phyloP scores from a whole-genome alignment of 2,888 invertebrate species.

The Tipula unca region DNA sequence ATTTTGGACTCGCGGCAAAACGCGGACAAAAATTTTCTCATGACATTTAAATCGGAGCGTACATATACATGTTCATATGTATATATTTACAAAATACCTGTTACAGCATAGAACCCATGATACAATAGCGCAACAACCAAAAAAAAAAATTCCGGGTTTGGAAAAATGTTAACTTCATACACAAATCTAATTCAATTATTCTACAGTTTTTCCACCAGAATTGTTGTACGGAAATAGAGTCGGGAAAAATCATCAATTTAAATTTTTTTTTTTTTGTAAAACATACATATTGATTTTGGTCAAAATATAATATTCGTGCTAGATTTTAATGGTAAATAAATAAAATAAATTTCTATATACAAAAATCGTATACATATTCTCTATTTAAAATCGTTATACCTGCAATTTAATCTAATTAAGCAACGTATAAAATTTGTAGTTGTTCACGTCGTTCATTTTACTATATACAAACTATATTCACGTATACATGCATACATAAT shows the following conservation, averaged over 20 bases:
- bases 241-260: neutral
- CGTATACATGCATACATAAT: no score
- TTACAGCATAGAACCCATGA: neutral
- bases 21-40: no score
- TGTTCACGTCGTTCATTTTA: neutral
- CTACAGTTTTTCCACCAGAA: neutral
- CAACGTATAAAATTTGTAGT: neutral
- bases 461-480: neutral
- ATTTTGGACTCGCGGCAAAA: no score
- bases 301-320: neutral
- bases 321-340: neutral
- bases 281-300: neutral
- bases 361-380: neutral
- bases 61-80: no score
- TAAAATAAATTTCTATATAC: neutral
- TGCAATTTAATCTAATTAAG: neutral
- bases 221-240: neutral
- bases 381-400: neutral
- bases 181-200: slow-evolving; percentile 14
- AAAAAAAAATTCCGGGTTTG: neutral
- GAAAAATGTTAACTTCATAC: neutral
- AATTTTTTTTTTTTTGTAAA: neutral
- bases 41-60: no score
- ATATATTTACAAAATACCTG: neutral
- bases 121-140: neutral